phyloP scores from a whole-genome alignment of 1,140 invertebrate genomes.

The Magallana gigas region DNA sequence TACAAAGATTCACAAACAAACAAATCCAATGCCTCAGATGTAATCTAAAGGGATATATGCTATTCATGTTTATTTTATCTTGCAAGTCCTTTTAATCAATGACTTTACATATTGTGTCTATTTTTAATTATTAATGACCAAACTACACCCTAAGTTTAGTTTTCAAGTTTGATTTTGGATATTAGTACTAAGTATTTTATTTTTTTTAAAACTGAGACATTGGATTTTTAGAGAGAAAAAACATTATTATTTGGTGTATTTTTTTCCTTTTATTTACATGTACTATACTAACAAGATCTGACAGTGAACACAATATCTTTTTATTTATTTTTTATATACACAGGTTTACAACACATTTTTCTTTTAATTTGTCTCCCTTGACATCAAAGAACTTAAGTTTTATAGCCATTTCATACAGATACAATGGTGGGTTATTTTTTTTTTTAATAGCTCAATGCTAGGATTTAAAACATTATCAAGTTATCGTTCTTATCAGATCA shows the following conservation, averaged over 20 bases:
- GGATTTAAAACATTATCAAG: neutral
- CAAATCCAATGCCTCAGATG: conserved; percentile 34
- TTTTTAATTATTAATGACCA: neutral
- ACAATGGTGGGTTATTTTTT: neutral
- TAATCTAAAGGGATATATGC: neutral
- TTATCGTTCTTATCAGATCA: neutral
- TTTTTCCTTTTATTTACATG: neutral
- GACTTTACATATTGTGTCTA: neutral
- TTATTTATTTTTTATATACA: conserved; percentile 10
- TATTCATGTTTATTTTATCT: neutral
- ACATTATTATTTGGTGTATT: neutral
- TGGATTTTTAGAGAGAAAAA: conserved; percentile 35
- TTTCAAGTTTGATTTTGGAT: neutral
- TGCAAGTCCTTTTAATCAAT: neutral
- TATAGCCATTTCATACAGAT: conserved; percentile 12
- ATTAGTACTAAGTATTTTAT: neutral
- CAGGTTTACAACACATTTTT: conserved; percentile 17
- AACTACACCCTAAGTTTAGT: conserved; percentile 5
- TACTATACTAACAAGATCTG: conserved; percentile 4
- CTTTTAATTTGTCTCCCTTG: conserved; percentile 16
- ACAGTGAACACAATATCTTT: conserved; percentile 32
- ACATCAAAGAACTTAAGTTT: conserved; percentile 17
- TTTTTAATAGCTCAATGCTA: neutral
- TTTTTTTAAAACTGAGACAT: neutral
- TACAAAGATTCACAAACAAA: conserved; percentile 17